Percentiles rank a stretch among this genome's conserved stretches.
These are phyloP conservation scores for Fopius arisanus DNA, from an alignment of 1,140 invertebrate species.

Conservation along the genomic window DNA sequence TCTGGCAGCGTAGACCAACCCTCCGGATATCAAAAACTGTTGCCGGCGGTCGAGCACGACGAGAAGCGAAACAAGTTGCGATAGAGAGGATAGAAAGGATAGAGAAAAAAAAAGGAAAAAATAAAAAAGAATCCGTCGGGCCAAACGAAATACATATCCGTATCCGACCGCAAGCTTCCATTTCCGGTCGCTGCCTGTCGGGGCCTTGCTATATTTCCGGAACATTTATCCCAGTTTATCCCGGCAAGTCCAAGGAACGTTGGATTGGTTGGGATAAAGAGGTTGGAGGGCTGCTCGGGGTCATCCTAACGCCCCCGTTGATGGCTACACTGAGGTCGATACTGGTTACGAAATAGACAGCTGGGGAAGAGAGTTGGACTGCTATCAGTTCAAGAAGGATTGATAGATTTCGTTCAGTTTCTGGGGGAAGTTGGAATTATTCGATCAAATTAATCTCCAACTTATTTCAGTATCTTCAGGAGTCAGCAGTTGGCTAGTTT, in stretches of 20 bases:
- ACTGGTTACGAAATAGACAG: not conserved
- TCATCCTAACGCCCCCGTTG: not conserved
- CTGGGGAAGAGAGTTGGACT: not conserved
- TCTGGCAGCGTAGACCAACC: conserved; percentile 32
- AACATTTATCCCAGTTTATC: conserved; percentile 67
- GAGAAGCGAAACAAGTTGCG: conserved; percentile 1
- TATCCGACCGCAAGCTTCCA: conserved; percentile 68
- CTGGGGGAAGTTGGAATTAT: too few relatives aligned
- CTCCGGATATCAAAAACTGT: conserved; percentile 60
- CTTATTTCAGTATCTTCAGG: too few relatives aligned
- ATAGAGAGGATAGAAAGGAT: conserved; percentile 9
- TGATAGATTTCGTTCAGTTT: too few relatives aligned
- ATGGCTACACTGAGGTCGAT: conserved; percentile 11
- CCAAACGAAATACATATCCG: conserved; percentile 63
- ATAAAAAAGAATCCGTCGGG: conserved; percentile 52
- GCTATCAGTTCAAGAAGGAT: too few relatives aligned
- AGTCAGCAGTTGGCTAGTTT: too few relatives aligned
- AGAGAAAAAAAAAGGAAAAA: conserved; percentile 15
- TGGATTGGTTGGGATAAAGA: conserved; percentile 10
- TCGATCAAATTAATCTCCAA: too few relatives aligned
- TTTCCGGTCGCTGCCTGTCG: conserved; percentile 64
- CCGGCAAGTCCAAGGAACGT: conserved; percentile 42
- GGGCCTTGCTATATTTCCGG: conserved; percentile 64
- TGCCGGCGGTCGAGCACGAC: conserved; percentile 43
- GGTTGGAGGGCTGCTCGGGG: not conserved